Base-by-base conservation (phyloP, 2,888 invertebrate species). In the Heliothis peltigera region DNA sequence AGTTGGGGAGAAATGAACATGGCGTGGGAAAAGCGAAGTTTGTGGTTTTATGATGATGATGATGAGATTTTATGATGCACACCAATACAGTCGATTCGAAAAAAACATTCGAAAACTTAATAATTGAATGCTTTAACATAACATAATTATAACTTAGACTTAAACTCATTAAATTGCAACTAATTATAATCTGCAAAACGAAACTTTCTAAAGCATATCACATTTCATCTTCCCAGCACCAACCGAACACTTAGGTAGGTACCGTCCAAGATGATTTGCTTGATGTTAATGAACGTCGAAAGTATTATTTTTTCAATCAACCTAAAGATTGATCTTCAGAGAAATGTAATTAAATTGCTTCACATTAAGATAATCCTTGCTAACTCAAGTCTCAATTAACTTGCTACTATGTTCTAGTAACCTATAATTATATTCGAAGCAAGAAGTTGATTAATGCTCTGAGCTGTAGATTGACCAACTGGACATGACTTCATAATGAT, bases 401-500 rank as follows among this genome's bases (percentile, higher is more conserved):
- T 51, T 51, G 17, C 21, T 12, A 5, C 25, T 0, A 22, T 39
- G 32, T 52, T 63, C 32, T 51, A 42, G 32, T 54, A 44, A 54
- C 28, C 25, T 48, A 25, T 52, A 62, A 62, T 42, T 63, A 51
- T 55, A n/a, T n/a, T n/a, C n/a, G n/a, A n/a, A 46, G 44, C 44
- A 55, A 71, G 64, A 68, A 68, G 22, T 51, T 46, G 32, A 68
- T 68, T 71, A n/a, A n/a, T 32, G 51, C 46, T 64, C 72, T 71
- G 7, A 15, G 8, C 19, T 53, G 21, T 42, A 19, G 44, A 51
- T 64, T 39, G 18, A 8, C 3, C 18, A 17, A 28, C 12, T 47
- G n/a, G 25, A 43, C 71, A 53, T 32, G 39, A 53, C 43, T 17
- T 17, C 44, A 15, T 47, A 52, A 52, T 52, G 42, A 43, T 6